Evolutionary conservation across 53 echinoderm and acorn worm species (phyloP).

Genomic region (Zoroaster sp.): DNA sequence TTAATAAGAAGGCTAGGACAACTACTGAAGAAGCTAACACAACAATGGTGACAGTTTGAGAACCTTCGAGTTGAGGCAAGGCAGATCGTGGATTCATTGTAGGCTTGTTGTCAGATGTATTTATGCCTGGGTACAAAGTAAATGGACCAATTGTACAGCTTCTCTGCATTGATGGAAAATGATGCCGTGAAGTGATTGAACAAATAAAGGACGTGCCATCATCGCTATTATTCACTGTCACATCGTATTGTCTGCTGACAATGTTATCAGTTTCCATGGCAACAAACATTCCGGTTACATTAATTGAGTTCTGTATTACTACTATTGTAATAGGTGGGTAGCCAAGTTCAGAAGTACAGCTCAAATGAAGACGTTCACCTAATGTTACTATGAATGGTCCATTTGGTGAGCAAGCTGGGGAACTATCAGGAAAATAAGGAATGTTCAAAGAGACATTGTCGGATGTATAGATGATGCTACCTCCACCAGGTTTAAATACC

Average conservation of each 20-base stretch:
- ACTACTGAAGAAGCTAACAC: not conserved
- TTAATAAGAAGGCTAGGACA: not conserved
- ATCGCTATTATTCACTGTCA: not conserved
- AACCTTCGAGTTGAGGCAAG: no score
- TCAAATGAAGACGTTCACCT: not conserved
- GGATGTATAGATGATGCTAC: not conserved
- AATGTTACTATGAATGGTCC: not conserved
- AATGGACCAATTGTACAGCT: not conserved
- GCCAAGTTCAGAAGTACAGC: not conserved
- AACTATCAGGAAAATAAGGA: not conserved
- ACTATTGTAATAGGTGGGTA: not conserved
- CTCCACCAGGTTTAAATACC: not conserved
- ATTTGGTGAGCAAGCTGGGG: slow-evolving; percentile 7
- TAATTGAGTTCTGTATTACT: not conserved
- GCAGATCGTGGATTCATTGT: not conserved
- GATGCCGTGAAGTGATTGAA: not conserved
- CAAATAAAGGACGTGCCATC: not conserved
- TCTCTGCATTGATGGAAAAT: not conserved
- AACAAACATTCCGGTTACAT: slow-evolving; percentile 17
- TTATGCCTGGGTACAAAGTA: not conserved
- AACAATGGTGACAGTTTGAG: not conserved
- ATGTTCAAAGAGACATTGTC: not conserved
- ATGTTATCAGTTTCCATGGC: not conserved
- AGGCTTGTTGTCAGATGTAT: not conserved
- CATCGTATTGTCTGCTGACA: not conserved